Evolutionary conservation across 2,888 invertebrate species (phyloP), one percentile per base, ranked within the genome.

Genomic region (Eurytoma adleriae): DNA sequence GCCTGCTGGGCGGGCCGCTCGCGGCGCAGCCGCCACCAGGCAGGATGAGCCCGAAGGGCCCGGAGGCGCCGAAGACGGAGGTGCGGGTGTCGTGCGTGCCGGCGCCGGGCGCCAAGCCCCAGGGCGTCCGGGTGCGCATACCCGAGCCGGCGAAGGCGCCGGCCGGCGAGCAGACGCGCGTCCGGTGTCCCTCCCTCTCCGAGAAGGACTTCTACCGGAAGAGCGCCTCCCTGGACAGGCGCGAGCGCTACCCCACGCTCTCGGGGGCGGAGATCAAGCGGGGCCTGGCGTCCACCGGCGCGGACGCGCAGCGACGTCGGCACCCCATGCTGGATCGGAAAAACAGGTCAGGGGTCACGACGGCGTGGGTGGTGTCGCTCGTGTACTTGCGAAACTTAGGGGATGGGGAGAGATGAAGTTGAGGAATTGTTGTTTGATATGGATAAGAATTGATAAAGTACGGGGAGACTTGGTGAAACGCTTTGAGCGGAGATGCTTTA

Each of bases 141-240:
- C 88, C 90, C 14, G 90, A 89, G 70, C 89, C 89, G 3, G 88
- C 88, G 76, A 90, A 88, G 82, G 89, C 16, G 86, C 88, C 4
- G 64, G 3, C 87, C 88, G 0, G 3, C 54, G 68, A 2, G 48
- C 24, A 50, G 85, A 85, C 14, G 59, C 69, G 88, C 16, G 83
- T 85, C 52, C 84, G 89, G 76, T 90, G 89, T 80, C 90, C 89
- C 0, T 88, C 90, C 5, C 84, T 89, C 0, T 85, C 88, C 12
- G 90, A 90, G 81, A 90, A 90, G 80, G 90, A 90, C 67, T 86
- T 88, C 13, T 90, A 89, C 82, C 82, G 87, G 72, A 90, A 90
- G 78, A 86, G 87, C 1, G 83, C 85, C 12, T 88, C 90, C 3
- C 78, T 90, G 74, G 89, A 89, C 77, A 86, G 89, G 13, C 85